A percentile compares a stretch with the other conserved stretches of the same genome.
phyloP scores from a whole-genome alignment of 1,140 invertebrate species.

The Hyposmocoma kahamanoa region DNA sequence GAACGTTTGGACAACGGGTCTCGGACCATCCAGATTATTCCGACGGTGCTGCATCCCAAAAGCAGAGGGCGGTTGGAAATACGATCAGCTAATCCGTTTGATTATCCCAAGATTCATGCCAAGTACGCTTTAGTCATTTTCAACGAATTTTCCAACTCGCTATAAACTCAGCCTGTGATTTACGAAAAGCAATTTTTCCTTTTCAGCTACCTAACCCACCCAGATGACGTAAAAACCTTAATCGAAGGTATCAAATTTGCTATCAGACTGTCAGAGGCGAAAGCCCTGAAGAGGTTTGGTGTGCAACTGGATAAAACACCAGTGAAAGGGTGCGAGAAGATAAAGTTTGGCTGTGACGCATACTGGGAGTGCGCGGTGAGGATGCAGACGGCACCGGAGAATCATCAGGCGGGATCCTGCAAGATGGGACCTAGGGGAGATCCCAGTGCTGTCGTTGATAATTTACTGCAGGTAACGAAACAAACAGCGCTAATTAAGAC shows the following conservation, averaged over 20 bases:
- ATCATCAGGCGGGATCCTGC: slow-evolving; percentile 89
- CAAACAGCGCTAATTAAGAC: no score
- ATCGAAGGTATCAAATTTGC: slow-evolving; percentile 85
- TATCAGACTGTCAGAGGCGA: slow-evolving; percentile 78
- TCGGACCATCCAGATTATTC: slow-evolving; percentile 77
- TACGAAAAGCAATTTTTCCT: no score
- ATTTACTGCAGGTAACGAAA: slow-evolving; percentile 74
- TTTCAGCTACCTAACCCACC: slow-evolving; percentile 63
- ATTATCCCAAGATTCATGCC: slow-evolving; percentile 65
- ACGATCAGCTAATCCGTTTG: slow-evolving; percentile 81
- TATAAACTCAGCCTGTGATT: no score
- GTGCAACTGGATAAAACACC: slow-evolving; percentile 82
- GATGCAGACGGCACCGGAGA: slow-evolving; percentile 85
- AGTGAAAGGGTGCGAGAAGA: slow-evolving; percentile 81
- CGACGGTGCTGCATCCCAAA: slow-evolving; percentile 83
- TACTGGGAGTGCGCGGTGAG: slow-evolving; percentile 88
- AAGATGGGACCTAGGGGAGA: slow-evolving; percentile 85
- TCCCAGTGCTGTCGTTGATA: slow-evolving; percentile 81
- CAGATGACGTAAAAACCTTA: slow-evolving; percentile 81
- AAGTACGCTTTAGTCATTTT: slow-evolving; percentile 36
- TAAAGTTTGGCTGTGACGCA: slow-evolving; percentile 82
- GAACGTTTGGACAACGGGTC: slow-evolving; percentile 79
- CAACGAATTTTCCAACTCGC: no score
- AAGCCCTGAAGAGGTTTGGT: slow-evolving; percentile 80
- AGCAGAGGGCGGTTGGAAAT: slow-evolving; percentile 86